Evolutionary conservation across 2,113 vertebrate genomes (phyloP).

Genomic region (Zosterops borbonicus): DNA sequence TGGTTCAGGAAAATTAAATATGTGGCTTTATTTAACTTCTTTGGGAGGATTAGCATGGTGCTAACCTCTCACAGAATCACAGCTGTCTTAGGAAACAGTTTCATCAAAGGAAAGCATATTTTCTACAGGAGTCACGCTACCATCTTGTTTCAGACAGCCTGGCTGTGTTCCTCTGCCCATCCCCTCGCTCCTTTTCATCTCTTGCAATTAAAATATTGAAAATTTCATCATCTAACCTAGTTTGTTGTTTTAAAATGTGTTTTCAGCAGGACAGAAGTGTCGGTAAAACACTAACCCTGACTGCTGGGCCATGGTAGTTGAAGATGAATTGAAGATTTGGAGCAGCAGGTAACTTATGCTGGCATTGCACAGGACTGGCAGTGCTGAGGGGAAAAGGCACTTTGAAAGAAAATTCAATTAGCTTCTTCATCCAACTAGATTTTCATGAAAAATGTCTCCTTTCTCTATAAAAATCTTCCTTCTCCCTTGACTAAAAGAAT

Average conservation of each 20-base stretch:
- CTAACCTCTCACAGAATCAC: slow-evolving; percentile 1
- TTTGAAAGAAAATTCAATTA: neutral
- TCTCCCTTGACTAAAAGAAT: neutral
- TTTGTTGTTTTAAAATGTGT: neutral
- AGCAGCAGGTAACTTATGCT: neutral
- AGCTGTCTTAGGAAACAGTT: slow-evolving; percentile 35
- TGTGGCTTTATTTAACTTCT: slow-evolving; percentile 52
- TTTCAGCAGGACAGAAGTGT: neutral
- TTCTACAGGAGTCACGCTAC: slow-evolving; percentile 7
- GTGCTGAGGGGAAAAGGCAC: neutral
- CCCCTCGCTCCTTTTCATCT: neutral
- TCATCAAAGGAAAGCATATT: slow-evolving; percentile 47
- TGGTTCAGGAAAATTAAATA: slow-evolving; percentile 40
- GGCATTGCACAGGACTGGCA: neutral
- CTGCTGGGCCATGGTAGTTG: neutral
- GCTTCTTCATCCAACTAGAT: neutral
- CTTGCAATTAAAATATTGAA: slow-evolving; percentile 18
- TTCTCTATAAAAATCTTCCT: neutral
- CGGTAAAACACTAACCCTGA: neutral
- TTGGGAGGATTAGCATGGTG: slow-evolving; percentile 17
- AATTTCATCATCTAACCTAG: neutral
- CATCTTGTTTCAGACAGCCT: slow-evolving; percentile 31
- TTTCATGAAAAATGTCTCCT: neutral
- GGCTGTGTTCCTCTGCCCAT: neutral
- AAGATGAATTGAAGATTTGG: neutral